Percentiles rank a stretch among this genome's conserved stretches.
Evolutionary conservation across 2,888 invertebrate species (phyloP).

Genomic region (Tenthredo amoena): DNA sequence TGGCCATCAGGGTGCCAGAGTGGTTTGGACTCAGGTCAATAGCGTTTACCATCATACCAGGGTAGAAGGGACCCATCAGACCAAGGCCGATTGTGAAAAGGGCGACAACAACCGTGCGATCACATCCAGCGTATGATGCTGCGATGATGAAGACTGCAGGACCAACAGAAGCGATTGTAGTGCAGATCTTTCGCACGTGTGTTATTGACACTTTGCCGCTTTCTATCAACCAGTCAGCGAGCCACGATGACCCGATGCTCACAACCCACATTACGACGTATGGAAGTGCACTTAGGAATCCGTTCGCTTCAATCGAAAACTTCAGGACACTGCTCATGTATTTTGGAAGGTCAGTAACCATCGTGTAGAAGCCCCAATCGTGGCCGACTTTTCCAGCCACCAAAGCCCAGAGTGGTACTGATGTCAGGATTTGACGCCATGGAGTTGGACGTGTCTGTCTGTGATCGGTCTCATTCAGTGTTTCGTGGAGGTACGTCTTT

Average conservation of each 20-base stretch:
- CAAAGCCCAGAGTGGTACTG: conserved; percentile 73
- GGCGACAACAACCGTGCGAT: conserved; percentile 78
- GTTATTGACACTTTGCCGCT: conserved; percentile 81
- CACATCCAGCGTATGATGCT: conserved; percentile 83
- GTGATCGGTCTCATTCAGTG: conserved; percentile 60
- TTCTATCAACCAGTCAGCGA: conserved; percentile 86
- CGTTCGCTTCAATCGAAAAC: conserved; percentile 84
- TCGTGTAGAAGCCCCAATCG: conserved; percentile 86
- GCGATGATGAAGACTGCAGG: conserved; percentile 83
- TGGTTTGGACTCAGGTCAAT: conserved; percentile 85
- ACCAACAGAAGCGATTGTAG: conserved; percentile 83
- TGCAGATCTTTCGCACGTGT: conserved; percentile 83
- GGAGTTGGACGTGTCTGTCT: conserved; percentile 70
- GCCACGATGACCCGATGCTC: conserved; percentile 82
- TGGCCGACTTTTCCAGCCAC: conserved; percentile 77
- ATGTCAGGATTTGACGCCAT: conserved; percentile 72
- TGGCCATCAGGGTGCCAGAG: conserved; percentile 85
- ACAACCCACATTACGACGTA: conserved; percentile 85
- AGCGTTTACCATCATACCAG: conserved; percentile 86
- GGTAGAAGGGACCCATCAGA: conserved; percentile 86
- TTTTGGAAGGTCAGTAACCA: conserved; percentile 86
- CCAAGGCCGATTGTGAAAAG: conserved; percentile 83
- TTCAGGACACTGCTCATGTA: conserved; percentile 85
- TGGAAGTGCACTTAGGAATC: conserved; percentile 83
- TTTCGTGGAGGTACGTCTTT: conserved; percentile 70